Conservation (phyloP, 2,113 vertebrate genomes). For the Hyperopisus bebe region DNA sequence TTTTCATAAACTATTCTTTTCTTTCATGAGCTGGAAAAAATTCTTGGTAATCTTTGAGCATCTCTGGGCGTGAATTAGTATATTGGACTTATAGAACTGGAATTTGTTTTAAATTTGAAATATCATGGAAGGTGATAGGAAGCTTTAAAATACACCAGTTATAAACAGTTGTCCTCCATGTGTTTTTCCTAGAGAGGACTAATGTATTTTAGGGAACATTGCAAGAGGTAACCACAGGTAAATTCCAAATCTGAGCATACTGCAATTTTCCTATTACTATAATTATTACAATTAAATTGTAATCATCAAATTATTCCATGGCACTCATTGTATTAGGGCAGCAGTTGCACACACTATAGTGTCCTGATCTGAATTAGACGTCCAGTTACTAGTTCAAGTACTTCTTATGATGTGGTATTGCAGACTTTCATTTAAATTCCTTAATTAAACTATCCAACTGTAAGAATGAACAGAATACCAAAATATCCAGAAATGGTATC, state of each 20-base stretch:
- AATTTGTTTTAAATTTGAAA: slow-evolving; percentile 18
- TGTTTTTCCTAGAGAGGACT: not conserved
- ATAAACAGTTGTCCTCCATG: not conserved
- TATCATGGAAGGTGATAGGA: not conserved
- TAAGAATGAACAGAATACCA: not conserved
- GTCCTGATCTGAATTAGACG: not conserved
- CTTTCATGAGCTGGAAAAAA: slow-evolving; percentile 25
- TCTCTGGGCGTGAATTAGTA: slow-evolving; percentile 29
- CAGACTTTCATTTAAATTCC: not conserved
- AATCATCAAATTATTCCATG: not conserved
- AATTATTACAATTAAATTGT: not conserved
- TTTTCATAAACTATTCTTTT: slow-evolving; percentile 29
- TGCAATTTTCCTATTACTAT: not conserved
- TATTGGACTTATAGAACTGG: slow-evolving; percentile 15
- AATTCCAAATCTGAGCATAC: slow-evolving; percentile 1
- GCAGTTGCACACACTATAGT: not conserved
- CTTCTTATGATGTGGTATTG: not conserved
- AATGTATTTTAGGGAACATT: not conserved
- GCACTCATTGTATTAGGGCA: not conserved
- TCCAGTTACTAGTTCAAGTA: not conserved
- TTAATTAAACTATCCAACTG: not conserved
- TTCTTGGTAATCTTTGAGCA: slow-evolving; percentile 27
- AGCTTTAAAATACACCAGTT: not conserved
- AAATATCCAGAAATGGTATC: not conserved
- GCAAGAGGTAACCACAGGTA: not conserved